Evolutionary conservation across 1,140 invertebrate genomes (phyloP).

Genomic region (Listronotus oregonensis): DNA sequence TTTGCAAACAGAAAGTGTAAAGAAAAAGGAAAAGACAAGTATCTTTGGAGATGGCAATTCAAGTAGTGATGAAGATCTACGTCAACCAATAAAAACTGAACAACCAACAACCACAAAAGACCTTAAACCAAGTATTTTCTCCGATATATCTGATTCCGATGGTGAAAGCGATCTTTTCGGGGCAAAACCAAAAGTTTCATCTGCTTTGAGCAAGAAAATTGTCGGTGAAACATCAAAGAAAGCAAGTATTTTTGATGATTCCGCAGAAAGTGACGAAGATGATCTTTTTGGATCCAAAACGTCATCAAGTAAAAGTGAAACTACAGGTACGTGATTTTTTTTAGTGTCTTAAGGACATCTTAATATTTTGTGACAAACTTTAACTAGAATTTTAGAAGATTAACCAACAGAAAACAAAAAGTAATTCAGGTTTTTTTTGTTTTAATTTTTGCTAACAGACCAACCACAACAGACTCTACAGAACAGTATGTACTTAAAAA

Average conservation of each 20-base stretch:
- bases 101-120: not conserved
- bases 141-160: slow-evolving; percentile 22
- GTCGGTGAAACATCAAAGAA: not conserved
- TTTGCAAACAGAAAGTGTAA: not conserved
- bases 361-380: no score
- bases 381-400: no score
- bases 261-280: slow-evolving; percentile 12
- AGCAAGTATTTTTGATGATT: slow-evolving; percentile 21
- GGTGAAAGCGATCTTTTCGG: slow-evolving; percentile 10
- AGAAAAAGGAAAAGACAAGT: slow-evolving; percentile 26
- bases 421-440: no score
- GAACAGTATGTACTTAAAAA: no score
- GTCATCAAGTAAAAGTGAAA: not conserved
- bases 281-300: slow-evolving; percentile 21
- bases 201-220: not conserved
- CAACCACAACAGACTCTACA: no score
- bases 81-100: not conserved
- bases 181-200: not conserved
- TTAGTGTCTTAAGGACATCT: no score
- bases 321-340: no score
- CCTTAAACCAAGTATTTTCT: not conserved
- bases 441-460: no score
- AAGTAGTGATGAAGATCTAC: slow-evolving; percentile 32
- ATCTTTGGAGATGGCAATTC: slow-evolving; percentile 32
- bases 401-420: no score